These are phyloP conservation scores for Ascidia mentula DNA, from an alignment of 23 tunicate genomes.

Conservation along the genomic window DNA sequence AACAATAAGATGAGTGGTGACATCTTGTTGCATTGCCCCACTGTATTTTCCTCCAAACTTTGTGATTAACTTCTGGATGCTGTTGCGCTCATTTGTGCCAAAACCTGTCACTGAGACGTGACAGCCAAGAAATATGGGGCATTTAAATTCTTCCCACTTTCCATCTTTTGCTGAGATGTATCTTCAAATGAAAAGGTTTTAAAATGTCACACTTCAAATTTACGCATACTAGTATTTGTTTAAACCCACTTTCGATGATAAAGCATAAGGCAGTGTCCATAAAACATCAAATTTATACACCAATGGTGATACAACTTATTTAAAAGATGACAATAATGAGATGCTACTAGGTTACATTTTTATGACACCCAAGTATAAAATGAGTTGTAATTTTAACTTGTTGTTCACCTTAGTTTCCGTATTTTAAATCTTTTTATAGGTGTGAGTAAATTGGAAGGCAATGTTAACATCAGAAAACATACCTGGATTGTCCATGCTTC, in stretches of 20 bases:
- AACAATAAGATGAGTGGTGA: conserved; percentile 81
- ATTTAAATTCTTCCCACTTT: conserved; percentile 78
- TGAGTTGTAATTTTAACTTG: too few relatives aligned
- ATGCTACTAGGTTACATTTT: too few relatives aligned
- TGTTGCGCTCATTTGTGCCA: conserved; percentile 32
- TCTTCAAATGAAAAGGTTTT: conserved; percentile 25
- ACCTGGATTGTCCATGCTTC: conserved; percentile 73
- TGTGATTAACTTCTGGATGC: conserved; percentile 67
- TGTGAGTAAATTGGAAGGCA: not conserved
- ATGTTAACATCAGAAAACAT: not conserved
- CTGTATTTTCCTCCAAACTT: conserved; percentile 83
- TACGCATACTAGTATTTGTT: too few relatives aligned
- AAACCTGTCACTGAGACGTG: conserved; percentile 77
- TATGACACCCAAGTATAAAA: too few relatives aligned
- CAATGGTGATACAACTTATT: too few relatives aligned
- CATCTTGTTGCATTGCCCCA: conserved; percentile 79
- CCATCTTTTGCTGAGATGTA: conserved; percentile 73
- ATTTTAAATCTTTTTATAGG: too few relatives aligned
- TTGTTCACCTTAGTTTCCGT: too few relatives aligned
- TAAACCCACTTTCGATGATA: too few relatives aligned
- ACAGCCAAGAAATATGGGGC: conserved; percentile 92
- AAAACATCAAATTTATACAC: too few relatives aligned
- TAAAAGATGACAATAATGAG: too few relatives aligned
- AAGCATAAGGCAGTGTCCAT: too few relatives aligned
- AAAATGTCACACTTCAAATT: too few relatives aligned